Base-by-base conservation (phyloP, 64 coral and sea anemone genomes). In the Orbicella faveolata region DNA sequence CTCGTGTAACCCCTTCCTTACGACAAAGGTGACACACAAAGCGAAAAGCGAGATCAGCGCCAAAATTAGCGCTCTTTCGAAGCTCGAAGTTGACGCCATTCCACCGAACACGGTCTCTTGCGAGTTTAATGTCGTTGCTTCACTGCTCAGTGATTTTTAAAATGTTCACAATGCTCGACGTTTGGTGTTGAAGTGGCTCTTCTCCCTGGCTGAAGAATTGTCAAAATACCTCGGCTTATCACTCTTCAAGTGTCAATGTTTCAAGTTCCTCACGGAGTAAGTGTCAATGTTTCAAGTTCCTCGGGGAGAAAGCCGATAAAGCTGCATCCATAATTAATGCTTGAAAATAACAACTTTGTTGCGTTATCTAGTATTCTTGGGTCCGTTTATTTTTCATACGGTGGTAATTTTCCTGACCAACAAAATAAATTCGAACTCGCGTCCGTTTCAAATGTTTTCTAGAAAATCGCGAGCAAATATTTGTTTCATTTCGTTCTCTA, bases 21-120 rank as follows among this genome's bases (percentile, higher is more conserved):
- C 17, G 3, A 76, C 48, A 63, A 91, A 91, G 57, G 74, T 65
- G 20, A 73, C 89, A 76, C 69, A 83, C 55, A 91, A 3, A 3
- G 68, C 52, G 26, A 91, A 17, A 23, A 84, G 52, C 9, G 30
- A 52, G 34, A 91, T 20, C 5, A 82, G 15, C 36, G 81, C 44
- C 6, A 62, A 14, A 10, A 91, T 36, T 4, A 66, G 20, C 52
- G 33, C 89, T 64, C 68, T 75, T 34, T 83, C 51, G 48, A 39
- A 75, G 81, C 68, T 84, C 63, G 23, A 52, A 21, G 18, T 44
- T 41, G 62, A 68, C 33, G 63, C 61, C 82, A 85, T 85, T 79
- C 4, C 11, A 11, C 9, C 55, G 21, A 70, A 33, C 25, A 70
- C 25, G 67, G 25, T 70, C 67, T 70, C 67, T 70, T 70, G 67